Conservation (phyloP, 2,888 invertebrate genomes). For the Endotricha flammealis region DNA sequence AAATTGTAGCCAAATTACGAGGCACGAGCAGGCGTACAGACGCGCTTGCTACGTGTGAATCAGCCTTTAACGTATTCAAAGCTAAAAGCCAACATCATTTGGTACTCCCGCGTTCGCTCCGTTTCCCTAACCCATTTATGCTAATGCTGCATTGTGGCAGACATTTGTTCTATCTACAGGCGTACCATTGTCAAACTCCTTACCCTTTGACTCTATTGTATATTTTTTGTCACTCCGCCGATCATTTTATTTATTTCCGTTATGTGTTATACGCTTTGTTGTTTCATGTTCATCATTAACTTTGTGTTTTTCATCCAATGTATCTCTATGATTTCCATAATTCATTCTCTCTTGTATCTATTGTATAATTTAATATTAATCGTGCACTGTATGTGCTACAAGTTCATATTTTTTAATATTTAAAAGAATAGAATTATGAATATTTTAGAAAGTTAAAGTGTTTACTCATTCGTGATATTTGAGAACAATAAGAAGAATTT, state of each 20-base stretch:
- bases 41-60: too few species aligned
- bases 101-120: conserved; percentile 27
- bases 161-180: conserved; percentile 65
- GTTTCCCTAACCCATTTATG: conserved; percentile 57
- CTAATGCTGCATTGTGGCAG: conserved; percentile 68
- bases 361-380: neutral
- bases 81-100: conserved; percentile 1
- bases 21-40: neutral
- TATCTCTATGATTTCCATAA: conserved; percentile 7
- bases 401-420: too few species aligned
- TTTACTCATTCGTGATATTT: too few species aligned
- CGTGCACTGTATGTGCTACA: too few species aligned
- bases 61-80: neutral
- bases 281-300: conserved; percentile 46
- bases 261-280: conserved; percentile 58
- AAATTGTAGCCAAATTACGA: neutral
- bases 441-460: too few species aligned
- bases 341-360: conserved; percentile 1
- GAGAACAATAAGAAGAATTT: too few species aligned
- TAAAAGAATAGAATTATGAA: too few species aligned
- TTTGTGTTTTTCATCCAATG: conserved; percentile 17
- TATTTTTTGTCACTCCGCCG: conserved; percentile 66
- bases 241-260: conserved; percentile 76
- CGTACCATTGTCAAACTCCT: conserved; percentile 57
- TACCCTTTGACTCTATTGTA: conserved; percentile 76